Evolutionary conservation across 2,113 vertebrate genomes (phyloP), one percentile per base, ranked within the genome.

Genomic region (Nyctibius bracteatus): DNA sequence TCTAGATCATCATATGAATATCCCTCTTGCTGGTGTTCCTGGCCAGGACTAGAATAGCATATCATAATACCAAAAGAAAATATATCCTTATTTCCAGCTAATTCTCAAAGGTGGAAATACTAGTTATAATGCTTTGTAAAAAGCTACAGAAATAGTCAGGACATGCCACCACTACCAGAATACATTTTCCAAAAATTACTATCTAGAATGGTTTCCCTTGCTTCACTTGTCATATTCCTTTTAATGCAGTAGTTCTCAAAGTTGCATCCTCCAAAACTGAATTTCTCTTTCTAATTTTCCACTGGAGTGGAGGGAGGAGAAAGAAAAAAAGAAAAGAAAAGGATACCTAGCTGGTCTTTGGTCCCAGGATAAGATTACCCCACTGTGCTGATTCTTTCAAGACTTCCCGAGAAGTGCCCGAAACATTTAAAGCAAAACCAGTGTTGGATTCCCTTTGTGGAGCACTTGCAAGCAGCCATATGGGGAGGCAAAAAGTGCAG

Each of bases 291-390:
- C 58, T 54, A 67, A 6, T 54, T 67, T 91, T 81, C 31, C 19
- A 72, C 3, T 8, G 6, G 5, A 5, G 11, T 6, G 14, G 8
- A 28, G 9, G 6, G 7, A 57, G 4, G 1, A 2, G 2, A 21
- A 41, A 61, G 8, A 61, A 44, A 30, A 28, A 30, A 15, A 13
- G 5, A 5, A 33, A 54, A 2, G 7, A 21, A 51, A 55, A 35
- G 51, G 3, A 7, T 55, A 12, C 23, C 52, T 67, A 43, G 47
- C 8, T 49, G n/a, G 31, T 23, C 20, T 49, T 79, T 79, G 1
- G 14, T 72, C 9, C 24, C 66, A 27, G 31, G 20, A 22, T 35
- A 80, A 78, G 41, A 39, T 46, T 68, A 57, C 4, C 7, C 8
- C 2, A 5, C n/a, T 66, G 12, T 54, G 7, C 22, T 59, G 8